Evolutionary conservation across 2,113 vertebrate genomes (phyloP).

Genomic region (Polypterus senegalus): DNA sequence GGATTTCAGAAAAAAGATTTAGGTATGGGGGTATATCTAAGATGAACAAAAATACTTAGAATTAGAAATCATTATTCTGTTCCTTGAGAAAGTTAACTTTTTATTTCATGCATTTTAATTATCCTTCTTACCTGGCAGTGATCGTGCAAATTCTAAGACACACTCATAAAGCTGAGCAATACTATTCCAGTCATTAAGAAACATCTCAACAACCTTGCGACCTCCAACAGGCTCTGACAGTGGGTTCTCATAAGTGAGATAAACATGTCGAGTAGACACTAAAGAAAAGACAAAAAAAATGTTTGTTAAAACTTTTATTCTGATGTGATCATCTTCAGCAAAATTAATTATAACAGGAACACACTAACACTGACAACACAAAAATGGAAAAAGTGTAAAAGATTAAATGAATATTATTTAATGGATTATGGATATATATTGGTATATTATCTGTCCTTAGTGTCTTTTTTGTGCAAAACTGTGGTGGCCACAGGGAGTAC

Average conservation of each 20-base stretch:
- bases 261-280: slow-evolving; percentile 87
- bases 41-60: slow-evolving; percentile 16
- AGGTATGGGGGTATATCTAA: slow-evolving; percentile 84
- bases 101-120: slow-evolving; percentile 3
- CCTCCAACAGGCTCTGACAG: slow-evolving; percentile 91
- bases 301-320: no score
- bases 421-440: no score
- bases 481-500: no score
- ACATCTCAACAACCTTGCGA: slow-evolving; percentile 94
- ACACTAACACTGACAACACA: no score
- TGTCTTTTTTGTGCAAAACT: no score
- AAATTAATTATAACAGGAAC: no score
- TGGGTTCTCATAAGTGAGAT: slow-evolving; percentile 90
- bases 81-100: neutral
- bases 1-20: slow-evolving; percentile 86
- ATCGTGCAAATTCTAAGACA: slow-evolving; percentile 82
- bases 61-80: neutral
- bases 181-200: slow-evolving; percentile 92
- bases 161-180: slow-evolving; percentile 92
- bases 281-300: slow-evolving; percentile 11
- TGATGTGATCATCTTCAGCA: no score
- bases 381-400: no score
- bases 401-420: no score
- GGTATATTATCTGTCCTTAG: no score
- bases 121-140: slow-evolving; percentile 62